Base-by-base conservation (phyloP, 2,888 invertebrate genomes). In the Euplagia quadripunctaria region DNA sequence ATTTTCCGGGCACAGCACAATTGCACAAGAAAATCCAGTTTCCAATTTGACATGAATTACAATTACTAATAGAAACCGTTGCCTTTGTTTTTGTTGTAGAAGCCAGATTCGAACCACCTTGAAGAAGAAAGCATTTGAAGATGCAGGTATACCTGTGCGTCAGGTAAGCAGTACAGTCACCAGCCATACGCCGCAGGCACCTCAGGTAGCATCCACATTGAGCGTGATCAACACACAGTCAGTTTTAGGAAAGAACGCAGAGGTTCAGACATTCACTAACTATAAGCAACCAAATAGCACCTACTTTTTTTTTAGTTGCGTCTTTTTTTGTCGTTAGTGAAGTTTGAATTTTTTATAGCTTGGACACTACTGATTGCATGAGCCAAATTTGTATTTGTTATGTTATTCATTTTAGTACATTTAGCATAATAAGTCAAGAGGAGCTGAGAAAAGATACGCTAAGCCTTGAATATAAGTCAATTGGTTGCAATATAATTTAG, bases 71-170 rank as follows among this genome's bases (percentile, higher is more conserved):
- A 16, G 16, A 52, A 52, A 6, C 14, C 14, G 16, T n/a, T 6
- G 14, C 2, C 2, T 17, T 31, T n/a, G n/a, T n/a, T 58, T 20
- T 68, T 75, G 79, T 96, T 96, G 52, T 94, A 99, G 99, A 81
- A 97, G 98, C 6, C 99, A 99, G 94, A 99, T 99, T 82, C 96
- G 98, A 76, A 97, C 98, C 64, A 98, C 98, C 0, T 91, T 98
- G 74, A 98, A 98, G 93, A 98, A 98, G 93, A 98, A 98, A 89
- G 98, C 98, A 1, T 98, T 98, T 89, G 98, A 98, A 90, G 98
- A 98, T 88, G 98, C 98, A 78, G 98, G 98, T 78, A 96, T 98
- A 84, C 98, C 98, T 72, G 97, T 97, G 31, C 95, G 97, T 82
- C 96, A 97, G 93, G 96, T 97, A 85, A 96, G 96, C 91, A 96